Evolutionary conservation across 2,888 invertebrate genomes (phyloP).

Genomic region (Spialia ferax): DNA sequence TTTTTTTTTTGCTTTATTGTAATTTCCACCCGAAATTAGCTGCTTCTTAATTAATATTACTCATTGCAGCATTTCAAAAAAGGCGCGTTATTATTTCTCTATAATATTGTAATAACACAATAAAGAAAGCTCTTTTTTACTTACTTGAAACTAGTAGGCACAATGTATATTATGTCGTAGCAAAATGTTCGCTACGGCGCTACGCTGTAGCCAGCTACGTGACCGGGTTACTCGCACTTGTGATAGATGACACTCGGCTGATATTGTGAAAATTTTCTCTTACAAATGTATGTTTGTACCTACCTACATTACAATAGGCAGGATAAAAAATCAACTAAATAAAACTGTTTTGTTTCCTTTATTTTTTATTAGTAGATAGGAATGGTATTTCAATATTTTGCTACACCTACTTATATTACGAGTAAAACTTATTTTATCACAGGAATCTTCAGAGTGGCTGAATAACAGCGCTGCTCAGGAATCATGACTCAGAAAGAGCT

Average conservation of each 20-base stretch:
- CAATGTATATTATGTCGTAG: constrained; percentile 51
- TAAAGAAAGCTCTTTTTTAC: background rate
- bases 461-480: background rate
- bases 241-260: constrained; percentile 57
- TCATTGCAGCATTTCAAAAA: too few species aligned
- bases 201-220: constrained; percentile 63
- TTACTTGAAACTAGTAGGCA: constrained; percentile 1
- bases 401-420: too few species aligned
- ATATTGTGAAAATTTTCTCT: constrained; percentile 18
- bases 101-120: too few species aligned
- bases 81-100: too few species aligned
- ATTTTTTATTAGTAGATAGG: too few species aligned
- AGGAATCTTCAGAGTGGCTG: background rate
- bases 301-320: too few species aligned
- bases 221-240: constrained; percentile 65
- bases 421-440: background rate
- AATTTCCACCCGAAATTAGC: too few species aligned
- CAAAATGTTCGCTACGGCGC: constrained; percentile 57
- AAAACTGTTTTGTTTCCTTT: background rate
- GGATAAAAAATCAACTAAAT: background rate
- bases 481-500: background rate
- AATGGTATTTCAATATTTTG: too few species aligned
- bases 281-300: background rate
- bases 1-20: too few species aligned
- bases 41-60: too few species aligned